Percentiles rank a stretch among this genome's conserved stretches.
Evolutionary conservation across 1,140 invertebrate species (phyloP).

Genomic region (Parapsyche elsis): DNA sequence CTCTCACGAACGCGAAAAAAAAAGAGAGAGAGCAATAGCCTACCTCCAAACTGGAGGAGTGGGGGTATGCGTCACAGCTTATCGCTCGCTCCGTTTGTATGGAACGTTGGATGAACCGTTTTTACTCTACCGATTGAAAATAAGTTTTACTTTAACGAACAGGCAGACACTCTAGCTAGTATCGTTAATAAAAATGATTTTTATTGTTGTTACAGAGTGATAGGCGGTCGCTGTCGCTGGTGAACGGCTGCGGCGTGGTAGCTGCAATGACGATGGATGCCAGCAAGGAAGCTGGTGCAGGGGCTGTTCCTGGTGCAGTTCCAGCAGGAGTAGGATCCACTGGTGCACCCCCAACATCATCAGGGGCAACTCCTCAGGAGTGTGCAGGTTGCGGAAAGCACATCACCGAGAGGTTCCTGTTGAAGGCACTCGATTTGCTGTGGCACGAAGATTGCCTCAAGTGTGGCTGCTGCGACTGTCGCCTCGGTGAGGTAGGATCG

Average conservation of each 20-base stretch:
- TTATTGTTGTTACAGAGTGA: constrained; percentile 61
- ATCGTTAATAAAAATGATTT: too few relatives aligned
- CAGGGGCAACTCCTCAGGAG: constrained; percentile 75
- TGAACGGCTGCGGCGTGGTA: constrained; percentile 60
- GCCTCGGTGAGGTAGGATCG: constrained; percentile 96
- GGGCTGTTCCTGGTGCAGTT: constrained; percentile 55
- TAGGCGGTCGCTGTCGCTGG: constrained; percentile 64
- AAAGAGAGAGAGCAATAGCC: too few relatives aligned
- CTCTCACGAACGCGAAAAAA: too few relatives aligned
- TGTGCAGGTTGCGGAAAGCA: constrained; percentile 89
- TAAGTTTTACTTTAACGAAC: too few relatives aligned
- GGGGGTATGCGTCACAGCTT: too few relatives aligned
- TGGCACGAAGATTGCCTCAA: constrained; percentile 99
- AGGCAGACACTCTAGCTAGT: too few relatives aligned
- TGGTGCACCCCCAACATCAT: constrained; percentile 76
- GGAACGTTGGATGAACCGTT: too few relatives aligned
- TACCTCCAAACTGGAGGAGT: too few relatives aligned
- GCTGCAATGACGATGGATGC: constrained; percentile 65
- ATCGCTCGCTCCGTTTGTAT: too few relatives aligned
- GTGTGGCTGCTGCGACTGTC: constrained; percentile 96
- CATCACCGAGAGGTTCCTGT: constrained; percentile 85
- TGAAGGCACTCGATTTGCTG: constrained; percentile 90
- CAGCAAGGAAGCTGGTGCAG: constrained; percentile 63
- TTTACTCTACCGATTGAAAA: too few relatives aligned
- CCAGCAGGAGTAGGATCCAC: constrained; percentile 55